Base-by-base conservation (phyloP, 2,113 vertebrate species). In the Lucifuga dentata region DNA sequence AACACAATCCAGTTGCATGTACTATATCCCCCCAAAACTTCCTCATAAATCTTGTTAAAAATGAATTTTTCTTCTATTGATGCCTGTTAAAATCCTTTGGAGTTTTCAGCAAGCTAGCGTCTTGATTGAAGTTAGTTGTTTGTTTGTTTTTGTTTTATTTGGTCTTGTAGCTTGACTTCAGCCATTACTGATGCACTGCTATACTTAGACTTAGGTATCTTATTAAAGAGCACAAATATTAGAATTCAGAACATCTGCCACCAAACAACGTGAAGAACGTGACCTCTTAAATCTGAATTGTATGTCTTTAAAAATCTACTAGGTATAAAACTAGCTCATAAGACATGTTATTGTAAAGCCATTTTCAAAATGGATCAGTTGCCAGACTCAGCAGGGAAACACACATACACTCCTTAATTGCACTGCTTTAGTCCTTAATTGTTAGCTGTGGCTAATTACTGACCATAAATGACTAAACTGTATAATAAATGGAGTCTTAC, bases 401-500 rank as follows among this genome's bases (percentile, higher is more conserved):
- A 44, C 38, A n/a, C 36, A 79, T 38, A 63, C 52, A 46, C 51
- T 76, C 38, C 68, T 19, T 43, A 74, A 72, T 48, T 36, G 33
- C 45, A 59, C 58, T 52, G 32, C 32, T 68, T 73, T 35, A 76
- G 68, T 66, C 17, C 8, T 49, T 15, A 23, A 45, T 38, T 43
- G 39, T 64, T 71, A 53, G 52, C 40, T 72, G 49, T 41, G 44
- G 66, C 58, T 74, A 75, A 68, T 73, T 86, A 41, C 53, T 45
- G 45, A 56, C 24, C 0, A n/a, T 74, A 67, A 80, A 78, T 58
- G 70, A 85, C 70, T 46, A 58, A 76, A 78, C 36, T 48, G 17
- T 68, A 59, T 52, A 12, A 41, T 73, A 70, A 81, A 77, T 73
- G 39, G 50, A 76, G 53, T 74, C 62, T 72, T 62, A 73, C 32